Conservation (phyloP, 2,113 vertebrate species). For the Acinonyx jubatus region DNA sequence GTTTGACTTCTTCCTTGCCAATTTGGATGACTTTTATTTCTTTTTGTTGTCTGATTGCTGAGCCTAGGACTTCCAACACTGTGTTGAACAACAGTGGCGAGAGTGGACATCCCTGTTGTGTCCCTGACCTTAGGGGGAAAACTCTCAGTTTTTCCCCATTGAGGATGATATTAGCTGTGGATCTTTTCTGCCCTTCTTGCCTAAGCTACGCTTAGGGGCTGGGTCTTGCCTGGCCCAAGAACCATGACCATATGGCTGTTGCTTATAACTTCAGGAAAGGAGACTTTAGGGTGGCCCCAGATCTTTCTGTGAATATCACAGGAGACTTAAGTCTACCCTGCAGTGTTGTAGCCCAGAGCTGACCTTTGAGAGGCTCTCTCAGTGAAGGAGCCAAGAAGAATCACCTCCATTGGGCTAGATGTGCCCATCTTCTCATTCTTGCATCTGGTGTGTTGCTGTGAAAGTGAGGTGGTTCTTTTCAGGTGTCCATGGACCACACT, state of each 20-base stretch:
- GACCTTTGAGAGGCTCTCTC: background rate
- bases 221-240: background rate
- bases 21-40: no score
- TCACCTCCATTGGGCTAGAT: background rate
- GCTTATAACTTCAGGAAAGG: background rate
- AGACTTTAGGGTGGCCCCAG: no score
- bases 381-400: background rate
- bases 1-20: no score
- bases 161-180: no score
- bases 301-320: background rate
- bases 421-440: background rate
- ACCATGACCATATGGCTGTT: background rate
- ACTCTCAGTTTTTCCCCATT: no score
- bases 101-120: no score
- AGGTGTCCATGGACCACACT: background rate
- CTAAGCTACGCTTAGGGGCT: background rate
- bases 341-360: background rate
- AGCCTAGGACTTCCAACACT: no score
- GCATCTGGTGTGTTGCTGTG: background rate
- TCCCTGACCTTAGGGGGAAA: no score
- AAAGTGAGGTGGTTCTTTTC: background rate
- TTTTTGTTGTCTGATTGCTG: no score
- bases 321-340: background rate
- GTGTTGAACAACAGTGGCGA: no score
- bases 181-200: background rate